Conservation (phyloP, 64 coral and sea anemone genomes). For the Orbicella faveolata region DNA sequence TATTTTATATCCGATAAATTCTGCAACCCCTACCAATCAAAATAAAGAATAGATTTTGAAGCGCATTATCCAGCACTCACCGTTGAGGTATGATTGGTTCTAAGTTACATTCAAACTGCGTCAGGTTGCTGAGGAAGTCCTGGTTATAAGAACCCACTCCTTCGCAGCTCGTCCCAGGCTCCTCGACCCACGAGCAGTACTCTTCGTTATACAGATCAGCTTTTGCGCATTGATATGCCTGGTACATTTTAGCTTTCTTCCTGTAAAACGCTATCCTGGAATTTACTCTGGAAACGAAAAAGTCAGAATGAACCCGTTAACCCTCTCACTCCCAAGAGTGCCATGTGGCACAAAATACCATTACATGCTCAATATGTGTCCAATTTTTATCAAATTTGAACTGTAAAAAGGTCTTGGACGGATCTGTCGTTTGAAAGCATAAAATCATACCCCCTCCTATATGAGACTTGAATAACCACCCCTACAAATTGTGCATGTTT, state of each 20-base stretch:
- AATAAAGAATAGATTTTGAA: background rate
- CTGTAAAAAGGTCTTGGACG: too few species aligned
- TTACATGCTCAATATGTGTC: too few species aligned
- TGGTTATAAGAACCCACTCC: slow-evolving; percentile 42
- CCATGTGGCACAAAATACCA: too few species aligned
- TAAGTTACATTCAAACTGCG: slow-evolving; percentile 71
- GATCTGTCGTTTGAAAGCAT: too few species aligned
- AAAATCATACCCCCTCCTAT: too few species aligned
- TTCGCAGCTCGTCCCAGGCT: slow-evolving; percentile 39
- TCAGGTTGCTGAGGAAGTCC: slow-evolving; percentile 70
- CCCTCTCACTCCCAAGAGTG: too few species aligned
- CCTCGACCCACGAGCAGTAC: slow-evolving; percentile 75
- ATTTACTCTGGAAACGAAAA: slow-evolving; percentile 56
- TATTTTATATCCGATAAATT: background rate
- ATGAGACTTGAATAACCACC: too few species aligned
- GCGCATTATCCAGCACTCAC: background rate
- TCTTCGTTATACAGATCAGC: slow-evolving; percentile 82
- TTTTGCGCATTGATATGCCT: slow-evolving; percentile 73
- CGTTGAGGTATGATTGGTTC: slow-evolving; percentile 76
- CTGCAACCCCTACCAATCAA: background rate
- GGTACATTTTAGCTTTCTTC: slow-evolving; percentile 70
- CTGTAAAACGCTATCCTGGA: slow-evolving; percentile 64
- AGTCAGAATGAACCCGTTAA: background rate
- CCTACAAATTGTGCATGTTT: too few species aligned
- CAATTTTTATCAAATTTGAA: too few species aligned